Conservation (phyloP, 30 jellyfish, hydroid and myxozoan species). For the Aurelia coerulea region DNA sequence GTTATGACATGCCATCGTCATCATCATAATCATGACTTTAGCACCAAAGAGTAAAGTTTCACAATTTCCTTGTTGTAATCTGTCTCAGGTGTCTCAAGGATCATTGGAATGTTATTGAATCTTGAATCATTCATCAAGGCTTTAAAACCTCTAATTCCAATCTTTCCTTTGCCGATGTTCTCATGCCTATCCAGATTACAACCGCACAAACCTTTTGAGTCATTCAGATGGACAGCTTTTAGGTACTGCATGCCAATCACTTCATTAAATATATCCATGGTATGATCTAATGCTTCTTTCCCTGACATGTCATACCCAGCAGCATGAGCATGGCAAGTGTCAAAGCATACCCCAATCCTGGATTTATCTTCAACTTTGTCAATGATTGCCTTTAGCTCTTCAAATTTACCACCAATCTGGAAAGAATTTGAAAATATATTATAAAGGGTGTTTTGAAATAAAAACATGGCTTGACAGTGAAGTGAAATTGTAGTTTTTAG, state of each 20-base stretch:
- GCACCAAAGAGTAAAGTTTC: conserved; percentile 34
- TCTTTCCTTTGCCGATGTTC: conserved; percentile 68
- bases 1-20: too few species aligned
- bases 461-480: too few species aligned
- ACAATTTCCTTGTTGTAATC: conserved; percentile 45
- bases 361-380: conserved; percentile 56
- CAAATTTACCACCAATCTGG: conserved; percentile 73
- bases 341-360: conserved; percentile 72
- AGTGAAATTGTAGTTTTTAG: too few species aligned
- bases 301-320: conserved; percentile 64
- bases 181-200: conserved; percentile 54
- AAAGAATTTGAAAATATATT: background rate
- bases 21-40: background rate
- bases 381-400: conserved; percentile 51
- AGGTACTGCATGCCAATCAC: conserved; percentile 58
- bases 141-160: conserved; percentile 55
- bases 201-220: conserved; percentile 43
- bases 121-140: conserved; percentile 62
- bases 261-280: conserved; percentile 45
- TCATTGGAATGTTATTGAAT: conserved; percentile 54
- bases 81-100: conserved; percentile 61
- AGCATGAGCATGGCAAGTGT: conserved; percentile 76
- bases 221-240: conserved; percentile 65
- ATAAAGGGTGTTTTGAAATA: too few species aligned
- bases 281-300: conserved; percentile 33